Evolutionary conservation across 2,113 vertebrate genomes (phyloP).

Genomic region (Motacilla alba): DNA sequence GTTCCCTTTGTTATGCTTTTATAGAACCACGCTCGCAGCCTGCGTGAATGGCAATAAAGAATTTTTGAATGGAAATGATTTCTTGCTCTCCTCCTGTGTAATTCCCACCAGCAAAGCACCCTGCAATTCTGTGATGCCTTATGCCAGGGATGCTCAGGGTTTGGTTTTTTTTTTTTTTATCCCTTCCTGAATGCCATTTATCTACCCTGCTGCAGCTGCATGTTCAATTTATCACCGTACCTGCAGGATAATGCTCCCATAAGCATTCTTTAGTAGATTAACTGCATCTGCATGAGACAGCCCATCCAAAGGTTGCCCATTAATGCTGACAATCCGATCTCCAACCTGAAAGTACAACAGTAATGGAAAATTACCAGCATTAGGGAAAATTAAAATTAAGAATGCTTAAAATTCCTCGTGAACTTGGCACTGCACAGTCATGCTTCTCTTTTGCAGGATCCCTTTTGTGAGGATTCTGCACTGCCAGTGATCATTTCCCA

Average conservation of each 20-base stretch:
- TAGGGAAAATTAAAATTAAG: slow-evolving; percentile 73
- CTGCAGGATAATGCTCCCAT: slow-evolving; percentile 88
- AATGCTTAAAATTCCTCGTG: slow-evolving; percentile 63
- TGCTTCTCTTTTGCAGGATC: slow-evolving; percentile 51
- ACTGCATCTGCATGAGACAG: slow-evolving; percentile 89
- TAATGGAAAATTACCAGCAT: slow-evolving; percentile 71
- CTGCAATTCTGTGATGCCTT: slow-evolving; percentile 36
- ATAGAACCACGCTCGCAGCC: slow-evolving; percentile 50
- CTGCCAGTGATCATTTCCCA: neutral
- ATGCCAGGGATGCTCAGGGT: slow-evolving; percentile 55
- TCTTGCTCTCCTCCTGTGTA: slow-evolving; percentile 68
- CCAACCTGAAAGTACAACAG: slow-evolving; percentile 84
- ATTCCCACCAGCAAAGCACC: slow-evolving; percentile 63
- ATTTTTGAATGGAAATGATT: slow-evolving; percentile 73
- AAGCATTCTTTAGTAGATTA: slow-evolving; percentile 90
- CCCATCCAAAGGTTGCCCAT: slow-evolving; percentile 85
- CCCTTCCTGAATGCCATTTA: slow-evolving; percentile 61
- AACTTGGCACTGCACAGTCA: slow-evolving; percentile 30
- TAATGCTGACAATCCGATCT: slow-evolving; percentile 94
- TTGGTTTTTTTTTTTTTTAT: neutral
- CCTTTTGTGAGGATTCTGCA: slow-evolving; percentile 34
- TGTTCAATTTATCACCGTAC: slow-evolving; percentile 74
- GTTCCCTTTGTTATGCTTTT: slow-evolving; percentile 65
- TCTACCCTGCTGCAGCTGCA: slow-evolving; percentile 70
- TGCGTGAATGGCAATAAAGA: slow-evolving; percentile 63